Base-by-base conservation (phyloP, 2,888 invertebrate genomes). In the Phaonia tiefii region DNA sequence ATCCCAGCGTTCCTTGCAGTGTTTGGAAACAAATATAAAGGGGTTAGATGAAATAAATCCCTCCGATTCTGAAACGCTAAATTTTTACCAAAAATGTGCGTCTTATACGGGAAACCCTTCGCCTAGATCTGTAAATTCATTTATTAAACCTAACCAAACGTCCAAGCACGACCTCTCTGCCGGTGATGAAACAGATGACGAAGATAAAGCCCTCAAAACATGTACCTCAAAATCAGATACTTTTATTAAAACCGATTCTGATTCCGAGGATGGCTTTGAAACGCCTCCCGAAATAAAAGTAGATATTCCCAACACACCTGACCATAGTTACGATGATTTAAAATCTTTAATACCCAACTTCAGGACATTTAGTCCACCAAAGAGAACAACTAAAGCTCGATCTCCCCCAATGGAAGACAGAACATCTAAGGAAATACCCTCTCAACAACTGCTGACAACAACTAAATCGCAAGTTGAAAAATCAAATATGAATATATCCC, bases 161-260 rank as follows among this genome's bases (percentile, higher is more conserved):
- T n/a, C n/a, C n/a, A n/a, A n/a, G n/a, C n/a, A n/a, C n/a, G n/a
- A n/a, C n/a, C n/a, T n/a, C n/a, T n/a, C n/a, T n/a, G n/a, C 31
- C 31, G 8, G 4, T 31, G 8, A 20, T 17, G 37, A 37, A 1
- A 17, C 1, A 22, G 42, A 63, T 17, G 13, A 63, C 1, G 5
- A 13, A 5, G 26, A 56, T 26, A 63, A 42, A 22, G 22, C 13
- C 22, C 15, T 63, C 1, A 39, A 42, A 63, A 22, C 20, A 5
- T 63, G 42, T 13, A 63, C 13, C 13, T 63, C 63, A 2, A 63
- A 3, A 20, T 11, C 63, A 1, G 63, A 63, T 4, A 63, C 63
- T 17, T 63, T 42, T 17, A 22, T 63, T 1, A 63, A 63, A 63
- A 42, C 63, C 0, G 63, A 63, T 26, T 20, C 39, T 11, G 63